Conservation (phyloP, 2,888 invertebrate genomes). For the Trissonchulus latispiculum region DNA sequence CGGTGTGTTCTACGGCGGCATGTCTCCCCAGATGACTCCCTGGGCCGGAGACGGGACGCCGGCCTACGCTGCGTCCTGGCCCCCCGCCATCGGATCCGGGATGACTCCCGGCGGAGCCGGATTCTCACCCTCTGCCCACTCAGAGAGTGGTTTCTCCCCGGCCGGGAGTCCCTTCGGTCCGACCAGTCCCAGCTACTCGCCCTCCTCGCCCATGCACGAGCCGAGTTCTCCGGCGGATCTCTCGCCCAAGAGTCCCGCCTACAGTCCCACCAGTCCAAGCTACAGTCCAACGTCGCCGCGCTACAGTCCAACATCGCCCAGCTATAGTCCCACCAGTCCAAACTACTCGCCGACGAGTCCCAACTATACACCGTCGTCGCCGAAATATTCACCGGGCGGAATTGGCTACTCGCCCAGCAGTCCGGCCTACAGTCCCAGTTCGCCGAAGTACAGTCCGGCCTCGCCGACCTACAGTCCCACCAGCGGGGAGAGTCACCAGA, state of each 20-base stretch:
- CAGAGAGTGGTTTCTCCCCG: constrained; percentile 84
- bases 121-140: constrained; percentile 91
- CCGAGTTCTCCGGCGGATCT: too few species aligned
- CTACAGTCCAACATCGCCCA: constrained; percentile 43
- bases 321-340: constrained; percentile 58
- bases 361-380: constrained; percentile 44
- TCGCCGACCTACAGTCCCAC: constrained; percentile 51
- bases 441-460: constrained; percentile 51
- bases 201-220: constrained; percentile 26
- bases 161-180: constrained; percentile 55
- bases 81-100: too few species aligned
- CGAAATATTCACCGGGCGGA: constrained; percentile 56
- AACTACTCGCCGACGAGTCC: constrained; percentile 51
- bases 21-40: too few species aligned
- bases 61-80: constrained; percentile 70
- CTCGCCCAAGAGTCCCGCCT: too few species aligned
- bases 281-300: constrained; percentile 44
- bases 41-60: too few species aligned
- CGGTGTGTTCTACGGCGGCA: constrained; percentile 22
- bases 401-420: constrained; percentile 49
- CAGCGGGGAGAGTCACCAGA: constrained; percentile 42
- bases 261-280: constrained; percentile 50
- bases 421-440: constrained; percentile 53
- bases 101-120: constrained; percentile 96
- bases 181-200: too few species aligned